Conservation (phyloP, 2,888 invertebrate genomes). For the Seira musarum region DNA sequence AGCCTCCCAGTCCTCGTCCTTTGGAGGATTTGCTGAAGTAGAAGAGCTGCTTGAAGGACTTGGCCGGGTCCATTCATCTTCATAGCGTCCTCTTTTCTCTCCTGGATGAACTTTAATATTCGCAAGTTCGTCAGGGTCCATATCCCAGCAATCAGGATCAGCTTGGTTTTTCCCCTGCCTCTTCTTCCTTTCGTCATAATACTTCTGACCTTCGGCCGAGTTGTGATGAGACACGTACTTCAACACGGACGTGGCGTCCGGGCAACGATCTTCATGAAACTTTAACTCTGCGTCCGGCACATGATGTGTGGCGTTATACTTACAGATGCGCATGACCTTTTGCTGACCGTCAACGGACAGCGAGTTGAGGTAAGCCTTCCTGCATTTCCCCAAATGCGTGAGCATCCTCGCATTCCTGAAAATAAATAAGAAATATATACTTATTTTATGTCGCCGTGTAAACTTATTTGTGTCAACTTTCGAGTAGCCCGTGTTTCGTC, state of each 20-base stretch:
- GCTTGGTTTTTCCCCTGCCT: background rate
- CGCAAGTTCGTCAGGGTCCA: background rate
- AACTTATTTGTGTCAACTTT: background rate
- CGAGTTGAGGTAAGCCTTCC: slow-evolving; percentile 54
- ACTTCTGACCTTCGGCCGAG: slow-evolving; percentile 35
- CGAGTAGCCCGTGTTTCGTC: background rate
- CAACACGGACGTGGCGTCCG: slow-evolving; percentile 56
- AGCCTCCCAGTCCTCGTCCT: slow-evolving; percentile 66
- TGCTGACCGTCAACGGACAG: slow-evolving; percentile 25
- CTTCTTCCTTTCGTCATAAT: slow-evolving; percentile 21
- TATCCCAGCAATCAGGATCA: background rate
- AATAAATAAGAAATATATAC: slow-evolving; percentile 3
- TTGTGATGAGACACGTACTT: slow-evolving; percentile 54
- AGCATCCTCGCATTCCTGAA: slow-evolving; percentile 56
- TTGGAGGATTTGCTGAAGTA: background rate
- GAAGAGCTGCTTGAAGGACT: background rate
- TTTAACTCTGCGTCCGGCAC: slow-evolving; percentile 52
- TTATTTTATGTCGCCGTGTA: background rate
- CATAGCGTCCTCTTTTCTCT: background rate
- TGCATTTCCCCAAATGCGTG: slow-evolving; percentile 64
- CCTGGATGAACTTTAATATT: background rate
- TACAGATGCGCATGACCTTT: slow-evolving; percentile 50
- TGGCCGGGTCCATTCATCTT: background rate
- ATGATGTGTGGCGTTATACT: slow-evolving; percentile 59
- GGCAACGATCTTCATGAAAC: slow-evolving; percentile 60